Evolutionary conservation across 2,113 vertebrate species (phyloP), one percentile per base, ranked within the genome.

Genomic region (Anarrhichthys ocellatus): DNA sequence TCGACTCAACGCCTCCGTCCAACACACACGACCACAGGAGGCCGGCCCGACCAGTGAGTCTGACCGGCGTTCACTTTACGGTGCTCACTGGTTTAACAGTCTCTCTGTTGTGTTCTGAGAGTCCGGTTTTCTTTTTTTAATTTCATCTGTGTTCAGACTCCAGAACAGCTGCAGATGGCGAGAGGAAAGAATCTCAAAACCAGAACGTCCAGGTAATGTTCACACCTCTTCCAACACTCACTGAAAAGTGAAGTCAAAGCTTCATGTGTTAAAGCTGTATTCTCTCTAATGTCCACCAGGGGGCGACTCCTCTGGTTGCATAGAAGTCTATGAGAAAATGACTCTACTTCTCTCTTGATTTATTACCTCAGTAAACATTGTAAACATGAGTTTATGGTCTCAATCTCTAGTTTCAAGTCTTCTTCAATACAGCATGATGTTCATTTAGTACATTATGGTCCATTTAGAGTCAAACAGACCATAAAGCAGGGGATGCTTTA

Each of bases 141-240:
- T 62, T 5, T 15, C 4, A 18, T 40, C 34, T 81, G 17, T 67
- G 29, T 73, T 38, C 82, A 94, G 94, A 73, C 64, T 69, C 87
- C 36, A 59, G 64, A 34, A 80, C 82, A 64, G 72, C 82, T n/a
- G 73, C 58, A 38, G 76, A 69, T 3, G 52, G 32, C 4, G 86
- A 83, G 3, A 70, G 61, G 8, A 36, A 75, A 13, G 79, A 85
- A 3, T 52, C 68, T 72, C 34, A 17, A 29, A 36, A 29, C 48
- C 80, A 67, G 38, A 52, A 22, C 11, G 42, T 64, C 7, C 82
- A 86, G 87, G 93, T 94, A 84, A 84, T 1, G 0, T 3, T 52
- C 18, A 67, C 13, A 48, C 5, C 3, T 46, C 56, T 24, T 46
- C 8, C 22, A 4, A 38, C 44, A 22, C 34, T 48, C 8, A 15